Conservation (phyloP, 2,113 vertebrate species). For the Epinephelus lanceolatus region DNA sequence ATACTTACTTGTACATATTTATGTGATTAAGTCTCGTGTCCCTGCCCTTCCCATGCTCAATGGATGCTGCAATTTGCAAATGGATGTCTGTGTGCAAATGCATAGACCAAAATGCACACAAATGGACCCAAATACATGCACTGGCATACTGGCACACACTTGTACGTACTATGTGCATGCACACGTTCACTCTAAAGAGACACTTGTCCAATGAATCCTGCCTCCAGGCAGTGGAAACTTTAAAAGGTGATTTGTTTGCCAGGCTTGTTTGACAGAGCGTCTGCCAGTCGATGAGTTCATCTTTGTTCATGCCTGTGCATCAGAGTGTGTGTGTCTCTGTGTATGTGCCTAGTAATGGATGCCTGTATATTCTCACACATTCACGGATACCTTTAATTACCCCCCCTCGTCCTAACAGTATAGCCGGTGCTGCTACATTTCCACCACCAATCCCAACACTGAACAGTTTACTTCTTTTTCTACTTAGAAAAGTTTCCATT, state of each 20-base stretch:
- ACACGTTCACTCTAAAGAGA: conserved; percentile 2
- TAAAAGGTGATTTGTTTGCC: conserved; percentile 15
- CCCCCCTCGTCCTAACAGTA: conserved; percentile 4
- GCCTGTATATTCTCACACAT: conserved; percentile 5
- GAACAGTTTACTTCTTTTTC: conserved; percentile 70
- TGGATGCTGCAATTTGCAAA: not conserved
- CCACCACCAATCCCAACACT: conserved; percentile 41
- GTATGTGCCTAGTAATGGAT: conserved; percentile 5
- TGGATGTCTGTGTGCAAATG: not conserved
- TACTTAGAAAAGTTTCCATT: conserved; percentile 78
- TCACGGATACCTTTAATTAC: conserved; percentile 38
- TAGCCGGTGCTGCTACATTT: conserved; percentile 39
- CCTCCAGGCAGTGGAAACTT: conserved; percentile 5
- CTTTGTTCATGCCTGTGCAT: conserved; percentile 12
- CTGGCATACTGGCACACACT: not conserved
- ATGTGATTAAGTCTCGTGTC: not conserved
- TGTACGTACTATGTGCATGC: not conserved
- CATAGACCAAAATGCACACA: not conserved
- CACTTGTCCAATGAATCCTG: not conserved
- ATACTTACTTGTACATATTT: not conserved
- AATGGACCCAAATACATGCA: not conserved
- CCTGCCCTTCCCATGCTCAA: not conserved
- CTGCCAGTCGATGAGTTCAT: conserved; percentile 11
- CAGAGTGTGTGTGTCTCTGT: not conserved
- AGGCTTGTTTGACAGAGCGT: not conserved